These are phyloP conservation scores for Axea sp. DNA, from an alignment of 2,888 invertebrate genomes.

Conservation along the genomic window DNA sequence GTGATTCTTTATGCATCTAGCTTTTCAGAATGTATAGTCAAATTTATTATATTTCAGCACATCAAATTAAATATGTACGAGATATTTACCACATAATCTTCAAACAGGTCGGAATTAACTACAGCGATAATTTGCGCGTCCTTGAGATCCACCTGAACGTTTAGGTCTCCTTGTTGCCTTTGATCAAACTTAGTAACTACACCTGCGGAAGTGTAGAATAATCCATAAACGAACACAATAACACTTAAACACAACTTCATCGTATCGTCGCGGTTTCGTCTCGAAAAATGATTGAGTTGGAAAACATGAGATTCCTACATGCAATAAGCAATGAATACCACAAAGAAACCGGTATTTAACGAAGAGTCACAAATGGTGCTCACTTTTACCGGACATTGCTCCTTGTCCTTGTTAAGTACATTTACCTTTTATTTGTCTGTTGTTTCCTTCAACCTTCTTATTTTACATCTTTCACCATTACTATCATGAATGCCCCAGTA, in stretches of 20 bases:
- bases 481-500: background rate
- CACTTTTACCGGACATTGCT: constrained; percentile 39
- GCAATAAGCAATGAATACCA: constrained; percentile 5
- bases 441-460: constrained; percentile 6
- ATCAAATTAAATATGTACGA: no score
- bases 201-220: constrained; percentile 74
- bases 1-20: no score
- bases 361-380: constrained; percentile 16
- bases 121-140: constrained; percentile 88
- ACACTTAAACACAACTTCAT: constrained; percentile 73
- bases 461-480: background rate
- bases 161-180: constrained; percentile 88
- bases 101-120: constrained; percentile 82
- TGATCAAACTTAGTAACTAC: constrained; percentile 82
- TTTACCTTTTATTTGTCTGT: constrained; percentile 19
- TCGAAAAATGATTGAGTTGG: constrained; percentile 40
- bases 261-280: constrained; percentile 31
- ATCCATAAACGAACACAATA: constrained; percentile 74
- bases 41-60: no score
- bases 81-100: constrained; percentile 82
- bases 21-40: no score
- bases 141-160: constrained; percentile 89
- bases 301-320: constrained; percentile 13
- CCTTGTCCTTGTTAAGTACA: constrained; percentile 42
- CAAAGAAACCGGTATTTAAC: constrained; percentile 48